phyloP scores from a whole-genome alignment of 2,888 invertebrate species.

The Synanthedon andrenaeformis region DNA sequence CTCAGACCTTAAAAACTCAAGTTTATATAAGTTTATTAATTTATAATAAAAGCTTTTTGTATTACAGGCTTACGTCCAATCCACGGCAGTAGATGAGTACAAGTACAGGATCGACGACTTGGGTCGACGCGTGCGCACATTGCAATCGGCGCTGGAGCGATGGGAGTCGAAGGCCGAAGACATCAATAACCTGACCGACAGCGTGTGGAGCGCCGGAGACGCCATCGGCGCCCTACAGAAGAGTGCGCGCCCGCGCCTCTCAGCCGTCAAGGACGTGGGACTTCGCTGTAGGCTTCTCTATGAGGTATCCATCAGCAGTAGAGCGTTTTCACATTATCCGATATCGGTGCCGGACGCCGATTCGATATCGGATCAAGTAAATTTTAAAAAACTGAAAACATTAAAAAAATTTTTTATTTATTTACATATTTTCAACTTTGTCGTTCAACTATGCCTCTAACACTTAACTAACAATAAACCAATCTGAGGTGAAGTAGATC shows the following conservation, averaged over 20 bases:
- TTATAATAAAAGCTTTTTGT: neutral
- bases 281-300: constrained; percentile 28
- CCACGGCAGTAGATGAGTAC: constrained; percentile 50
- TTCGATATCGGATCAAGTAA: no score
- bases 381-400: no score
- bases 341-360: no score
- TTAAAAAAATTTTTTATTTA: no score
- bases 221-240: constrained; percentile 58
- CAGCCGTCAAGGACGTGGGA: constrained; percentile 31
- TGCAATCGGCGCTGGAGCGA: constrained; percentile 27
- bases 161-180: constrained; percentile 56
- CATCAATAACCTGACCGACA: constrained; percentile 49
- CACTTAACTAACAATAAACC: no score
- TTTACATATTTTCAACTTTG: no score
- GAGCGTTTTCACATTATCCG: no score
- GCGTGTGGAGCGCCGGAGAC: constrained; percentile 59
- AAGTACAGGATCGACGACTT: constrained; percentile 43
- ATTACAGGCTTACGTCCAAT: constrained; percentile 51
- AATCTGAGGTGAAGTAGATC: no score
- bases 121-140: constrained; percentile 25
- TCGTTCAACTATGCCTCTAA: no score
- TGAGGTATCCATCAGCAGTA: constrained; percentile 2
- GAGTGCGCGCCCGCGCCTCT: constrained; percentile 43
- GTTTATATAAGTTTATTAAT: neutral
- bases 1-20: no score